Percentiles rank a stretch among this genome's conserved stretches.
Evolutionary conservation across 2,113 vertebrate genomes (phyloP).

Genomic region (Salvelinus sp.): DNA sequence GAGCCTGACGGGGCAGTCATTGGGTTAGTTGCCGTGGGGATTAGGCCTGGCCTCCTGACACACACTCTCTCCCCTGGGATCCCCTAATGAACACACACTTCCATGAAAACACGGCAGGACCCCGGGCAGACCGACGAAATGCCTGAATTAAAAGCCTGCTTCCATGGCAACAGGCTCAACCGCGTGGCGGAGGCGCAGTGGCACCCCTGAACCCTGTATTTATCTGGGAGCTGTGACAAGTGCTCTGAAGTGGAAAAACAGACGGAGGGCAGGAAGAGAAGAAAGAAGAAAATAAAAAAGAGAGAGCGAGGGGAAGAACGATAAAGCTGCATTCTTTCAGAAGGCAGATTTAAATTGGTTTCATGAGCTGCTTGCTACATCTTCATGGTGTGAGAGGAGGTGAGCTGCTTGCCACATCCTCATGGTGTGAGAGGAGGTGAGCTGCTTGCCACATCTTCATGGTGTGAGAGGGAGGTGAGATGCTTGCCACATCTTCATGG

Average conservation of each 20-base stretch:
- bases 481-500: too few relatives aligned
- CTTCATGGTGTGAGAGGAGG: too few relatives aligned
- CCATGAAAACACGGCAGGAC: slow-evolving; percentile 71
- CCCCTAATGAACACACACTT: not conserved
- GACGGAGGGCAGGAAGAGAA: slow-evolving; percentile 29
- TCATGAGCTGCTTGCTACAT: slow-evolving; percentile 32
- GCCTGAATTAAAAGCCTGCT: slow-evolving; percentile 71
- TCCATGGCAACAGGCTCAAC: slow-evolving; percentile 69
- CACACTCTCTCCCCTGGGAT: not conserved
- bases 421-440: too few relatives aligned
- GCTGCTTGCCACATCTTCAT: too few relatives aligned
- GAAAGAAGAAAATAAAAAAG: slow-evolving; percentile 20
- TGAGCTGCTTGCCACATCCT: too few relatives aligned
- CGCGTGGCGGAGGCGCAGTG: slow-evolving; percentile 35
- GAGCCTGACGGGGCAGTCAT: not conserved
- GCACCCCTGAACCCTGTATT: slow-evolving; percentile 74
- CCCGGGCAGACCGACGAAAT: slow-evolving; percentile 59
- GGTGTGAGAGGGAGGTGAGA: too few relatives aligned
- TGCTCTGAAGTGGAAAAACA: slow-evolving; percentile 50
- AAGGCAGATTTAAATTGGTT: slow-evolving; percentile 55
- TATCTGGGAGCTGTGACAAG: slow-evolving; percentile 64
- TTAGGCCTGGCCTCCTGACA: slow-evolving; percentile 2
- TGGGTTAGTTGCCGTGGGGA: not conserved
- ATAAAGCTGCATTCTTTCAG: slow-evolving; percentile 58
- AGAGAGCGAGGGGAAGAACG: slow-evolving; percentile 27